A percentile compares a stretch with the other conserved stretches of the same genome.
These are phyloP conservation scores for Mohoua ochrocephala DNA, from an alignment of 2,113 vertebrate genomes.

Conservation along the genomic window DNA sequence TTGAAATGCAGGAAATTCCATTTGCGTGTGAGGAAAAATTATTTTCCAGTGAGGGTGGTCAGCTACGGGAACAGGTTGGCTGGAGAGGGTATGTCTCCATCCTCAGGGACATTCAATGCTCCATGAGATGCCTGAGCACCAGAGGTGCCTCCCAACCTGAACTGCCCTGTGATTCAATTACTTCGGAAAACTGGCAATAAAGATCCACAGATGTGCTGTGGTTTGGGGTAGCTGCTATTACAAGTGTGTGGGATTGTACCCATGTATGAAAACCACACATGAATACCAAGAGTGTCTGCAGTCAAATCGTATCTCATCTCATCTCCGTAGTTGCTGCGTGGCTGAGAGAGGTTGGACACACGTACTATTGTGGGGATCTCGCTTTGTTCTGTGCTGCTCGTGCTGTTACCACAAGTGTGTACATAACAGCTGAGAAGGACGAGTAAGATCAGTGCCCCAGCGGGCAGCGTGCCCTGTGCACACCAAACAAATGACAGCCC, in stretches of 20 bases:
- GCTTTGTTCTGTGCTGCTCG: neutral
- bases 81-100: neutral
- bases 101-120: neutral
- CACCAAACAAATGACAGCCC: neutral
- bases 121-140: neutral
- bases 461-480: rapidly evolving
- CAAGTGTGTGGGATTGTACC: neutral
- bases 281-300: neutral
- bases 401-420: rapidly evolving
- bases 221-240: neutral
- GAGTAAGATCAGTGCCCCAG: rapidly evolving
- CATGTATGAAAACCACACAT: rapidly evolving
- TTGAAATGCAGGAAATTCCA: rapidly evolving
- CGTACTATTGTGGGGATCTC: rapidly evolving
- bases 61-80: neutral
- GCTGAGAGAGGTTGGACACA: neutral
- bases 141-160: neutral
- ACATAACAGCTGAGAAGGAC: rapidly evolving
- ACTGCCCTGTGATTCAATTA: neutral
- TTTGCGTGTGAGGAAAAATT: neutral
- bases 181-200: neutral
- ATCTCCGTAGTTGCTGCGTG: neutral
- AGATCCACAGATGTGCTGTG: neutral
- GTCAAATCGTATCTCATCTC: neutral
- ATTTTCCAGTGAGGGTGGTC: neutral